phyloP scores from a whole-genome alignment of 2,888 invertebrate genomes.

The Eupeodes latifasciatus region DNA sequence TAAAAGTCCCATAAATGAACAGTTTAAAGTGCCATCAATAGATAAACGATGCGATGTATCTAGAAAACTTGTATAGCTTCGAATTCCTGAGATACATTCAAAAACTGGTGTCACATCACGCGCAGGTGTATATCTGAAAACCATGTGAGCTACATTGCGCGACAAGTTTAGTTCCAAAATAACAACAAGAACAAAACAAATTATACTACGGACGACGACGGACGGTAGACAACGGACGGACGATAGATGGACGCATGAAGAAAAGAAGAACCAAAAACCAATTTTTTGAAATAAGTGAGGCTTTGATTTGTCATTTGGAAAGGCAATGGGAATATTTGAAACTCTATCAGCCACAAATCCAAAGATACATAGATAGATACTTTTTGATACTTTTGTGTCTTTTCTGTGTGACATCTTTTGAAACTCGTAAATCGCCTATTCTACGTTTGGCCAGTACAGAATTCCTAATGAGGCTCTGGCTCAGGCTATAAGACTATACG shows the following conservation, averaged over 20 bases:
- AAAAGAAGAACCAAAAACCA: constrained; percentile 31
- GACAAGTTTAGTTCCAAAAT: constrained; percentile 66
- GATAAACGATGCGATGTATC: constrained; percentile 76
- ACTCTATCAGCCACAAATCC: constrained; percentile 1
- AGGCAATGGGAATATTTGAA: constrained; percentile 49
- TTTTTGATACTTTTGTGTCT: constrained; percentile 64
- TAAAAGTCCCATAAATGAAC: constrained; percentile 76
- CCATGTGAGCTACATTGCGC: constrained; percentile 57
- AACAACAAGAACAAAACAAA: background rate
- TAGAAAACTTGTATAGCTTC: constrained; percentile 49
- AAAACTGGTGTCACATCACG: constrained; percentile 49
- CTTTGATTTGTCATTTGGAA: constrained; percentile 73
- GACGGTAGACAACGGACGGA: background rate
- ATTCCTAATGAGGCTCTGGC: constrained; percentile 69
- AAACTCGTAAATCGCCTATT: constrained; percentile 77
- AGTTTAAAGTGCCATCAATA: constrained; percentile 76
- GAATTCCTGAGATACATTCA: constrained; percentile 66
- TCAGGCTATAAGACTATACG: background rate
- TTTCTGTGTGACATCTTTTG: constrained; percentile 75
- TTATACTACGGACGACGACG: too few relatives aligned
- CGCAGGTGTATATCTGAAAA: constrained; percentile 67
- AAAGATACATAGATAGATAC: constrained; percentile 56
- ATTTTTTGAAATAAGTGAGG: constrained; percentile 39
- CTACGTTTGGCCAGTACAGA: constrained; percentile 74
- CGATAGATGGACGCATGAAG: constrained; percentile 1